Percentiles rank a stretch among this genome's conserved stretches.
These are phyloP conservation scores for Minunthozetes semirufus DNA, from an alignment of 2,888 invertebrate species.

Conservation along the genomic window DNA sequence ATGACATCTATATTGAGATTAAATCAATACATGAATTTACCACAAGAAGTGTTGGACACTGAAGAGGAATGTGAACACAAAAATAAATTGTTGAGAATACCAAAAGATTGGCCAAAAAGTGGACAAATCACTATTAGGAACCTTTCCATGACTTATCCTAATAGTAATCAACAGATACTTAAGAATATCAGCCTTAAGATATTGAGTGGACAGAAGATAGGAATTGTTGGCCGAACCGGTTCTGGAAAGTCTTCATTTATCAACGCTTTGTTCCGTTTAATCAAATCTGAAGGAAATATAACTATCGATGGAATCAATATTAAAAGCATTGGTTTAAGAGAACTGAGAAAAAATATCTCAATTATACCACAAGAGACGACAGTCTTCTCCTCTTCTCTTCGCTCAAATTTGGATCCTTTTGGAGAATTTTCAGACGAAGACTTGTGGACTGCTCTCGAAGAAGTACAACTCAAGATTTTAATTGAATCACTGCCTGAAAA, in stretches of 20 bases:
- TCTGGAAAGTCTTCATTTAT: slow-evolving; percentile 51
- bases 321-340: slow-evolving; percentile 57
- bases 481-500: slow-evolving; percentile 59
- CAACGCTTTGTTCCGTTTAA: slow-evolving; percentile 50
- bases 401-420: slow-evolving; percentile 83
- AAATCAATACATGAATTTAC: neutral
- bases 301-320: slow-evolving; percentile 51
- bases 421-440: slow-evolving; percentile 66
- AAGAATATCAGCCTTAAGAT: slow-evolving; percentile 21
- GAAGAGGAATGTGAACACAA: neutral
- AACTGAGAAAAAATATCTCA: slow-evolving; percentile 49
- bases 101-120: slow-evolving; percentile 46
- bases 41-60: slow-evolving; percentile 15
- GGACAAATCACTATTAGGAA: slow-evolving; percentile 46
- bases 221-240: slow-evolving; percentile 54
- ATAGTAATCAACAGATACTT: slow-evolving; percentile 41
- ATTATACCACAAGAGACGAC: slow-evolving; percentile 62
- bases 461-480: slow-evolving; percentile 67
- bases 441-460: slow-evolving; percentile 74
- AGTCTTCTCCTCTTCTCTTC: slow-evolving; percentile 74
- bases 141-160: slow-evolving; percentile 41
- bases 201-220: slow-evolving; percentile 56
- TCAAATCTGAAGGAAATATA: slow-evolving; percentile 49
- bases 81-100: neutral
- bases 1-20: slow-evolving; percentile 25